phyloP scores from a whole-genome alignment of 2,113 vertebrate species.

The Thamnaconus septentrionalis region DNA sequence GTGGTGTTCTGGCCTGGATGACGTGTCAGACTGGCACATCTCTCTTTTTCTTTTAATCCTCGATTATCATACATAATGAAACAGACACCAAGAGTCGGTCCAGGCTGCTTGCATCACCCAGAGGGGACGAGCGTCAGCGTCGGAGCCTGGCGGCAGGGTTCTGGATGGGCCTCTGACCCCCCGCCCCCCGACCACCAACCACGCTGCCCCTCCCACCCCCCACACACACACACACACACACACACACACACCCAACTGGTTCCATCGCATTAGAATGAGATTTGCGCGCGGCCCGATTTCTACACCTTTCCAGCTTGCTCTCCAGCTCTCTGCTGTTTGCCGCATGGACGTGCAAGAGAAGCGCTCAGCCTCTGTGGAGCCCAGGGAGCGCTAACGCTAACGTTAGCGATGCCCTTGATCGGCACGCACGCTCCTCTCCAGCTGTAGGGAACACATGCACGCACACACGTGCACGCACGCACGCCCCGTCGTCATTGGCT shows the following conservation, averaged over 20 bases:
- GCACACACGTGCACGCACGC: not conserved
- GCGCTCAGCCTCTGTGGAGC: not conserved
- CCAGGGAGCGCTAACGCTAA: not conserved
- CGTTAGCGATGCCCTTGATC: conserved; percentile 69
- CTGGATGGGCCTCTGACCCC: too few relatives aligned
- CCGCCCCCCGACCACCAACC: too few relatives aligned
- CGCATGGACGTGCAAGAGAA: too few relatives aligned
- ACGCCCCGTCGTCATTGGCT: conserved; percentile 45
- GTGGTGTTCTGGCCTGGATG: not conserved
- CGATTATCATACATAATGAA: not conserved
- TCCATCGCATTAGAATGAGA: not conserved
- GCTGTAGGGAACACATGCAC: conserved; percentile 28
- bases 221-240: too few relatives aligned
- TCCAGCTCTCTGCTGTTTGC: too few relatives aligned
- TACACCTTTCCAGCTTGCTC: not conserved
- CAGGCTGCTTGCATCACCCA: too few relatives aligned
- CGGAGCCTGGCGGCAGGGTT: too few relatives aligned
- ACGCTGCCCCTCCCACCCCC: too few relatives aligned
- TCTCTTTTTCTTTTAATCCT: not conserved
- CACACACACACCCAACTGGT: not conserved
- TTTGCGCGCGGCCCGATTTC: not conserved
- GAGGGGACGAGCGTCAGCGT: too few relatives aligned
- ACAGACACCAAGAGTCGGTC: too few relatives aligned
- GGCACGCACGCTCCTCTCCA: conserved; percentile 48
- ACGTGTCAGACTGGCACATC: not conserved